phyloP scores from a whole-genome alignment of 2,888 invertebrate species.

The Globia sparganii region DNA sequence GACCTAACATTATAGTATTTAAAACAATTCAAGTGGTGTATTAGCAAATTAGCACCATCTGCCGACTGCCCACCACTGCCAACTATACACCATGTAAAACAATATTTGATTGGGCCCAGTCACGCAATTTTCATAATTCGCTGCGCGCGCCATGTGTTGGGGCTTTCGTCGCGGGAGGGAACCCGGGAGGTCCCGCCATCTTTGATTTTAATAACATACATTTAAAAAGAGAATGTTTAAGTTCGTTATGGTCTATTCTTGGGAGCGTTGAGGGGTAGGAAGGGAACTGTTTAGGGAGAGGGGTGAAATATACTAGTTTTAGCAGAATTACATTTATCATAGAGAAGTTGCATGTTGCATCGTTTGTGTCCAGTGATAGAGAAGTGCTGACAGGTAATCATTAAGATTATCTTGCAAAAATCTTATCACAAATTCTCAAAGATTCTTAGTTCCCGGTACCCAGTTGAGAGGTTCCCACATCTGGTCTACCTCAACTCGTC shows the following conservation, averaged over 20 bases:
- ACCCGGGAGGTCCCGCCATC: constrained; percentile 64
- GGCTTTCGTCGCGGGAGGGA: constrained; percentile 60
- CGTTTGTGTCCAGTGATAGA: not conserved
- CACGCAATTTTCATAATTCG: constrained; percentile 69
- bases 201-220: constrained; percentile 55
- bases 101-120: constrained; percentile 65
- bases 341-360: not conserved
- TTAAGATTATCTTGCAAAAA: not conserved
- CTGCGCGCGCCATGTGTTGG: constrained; percentile 60
- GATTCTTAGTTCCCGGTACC: not conserved
- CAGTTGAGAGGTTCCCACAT: not conserved
- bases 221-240: constrained; percentile 31
- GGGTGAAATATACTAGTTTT: not conserved
- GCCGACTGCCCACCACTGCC: constrained; percentile 12
- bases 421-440: not conserved
- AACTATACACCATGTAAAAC: constrained; percentile 55
- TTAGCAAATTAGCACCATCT: constrained; percentile 51
- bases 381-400: not conserved
- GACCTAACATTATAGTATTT: constrained; percentile 17
- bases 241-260: constrained; percentile 44
- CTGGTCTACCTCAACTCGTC: not conserved
- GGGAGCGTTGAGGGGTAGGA: not conserved
- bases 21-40: constrained; percentile 33
- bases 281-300: constrained; percentile 1
- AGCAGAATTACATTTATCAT: not conserved